phyloP scores from a whole-genome alignment of 1,140 invertebrate species.

The Lucilia cuprina region DNA sequence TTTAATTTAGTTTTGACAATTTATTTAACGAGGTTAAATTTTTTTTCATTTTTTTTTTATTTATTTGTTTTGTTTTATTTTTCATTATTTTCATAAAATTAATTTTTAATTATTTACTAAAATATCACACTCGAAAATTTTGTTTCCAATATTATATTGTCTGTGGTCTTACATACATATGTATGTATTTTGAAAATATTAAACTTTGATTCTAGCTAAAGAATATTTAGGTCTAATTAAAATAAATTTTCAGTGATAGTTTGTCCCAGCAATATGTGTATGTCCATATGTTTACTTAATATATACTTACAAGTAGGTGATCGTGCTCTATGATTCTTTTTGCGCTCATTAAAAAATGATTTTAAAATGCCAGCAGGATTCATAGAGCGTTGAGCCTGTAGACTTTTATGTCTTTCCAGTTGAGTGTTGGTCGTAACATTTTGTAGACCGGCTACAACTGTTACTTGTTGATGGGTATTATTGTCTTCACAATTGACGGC shows the following conservation, averaged over 20 bases:
- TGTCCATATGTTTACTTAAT: no score
- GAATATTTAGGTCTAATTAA: not conserved
- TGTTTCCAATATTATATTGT: not conserved
- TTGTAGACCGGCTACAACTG: not conserved
- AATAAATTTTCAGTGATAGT: not conserved
- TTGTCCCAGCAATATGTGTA: not conserved
- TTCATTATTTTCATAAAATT: not conserved
- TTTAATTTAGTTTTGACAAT: not conserved
- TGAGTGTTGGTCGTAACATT: not conserved
- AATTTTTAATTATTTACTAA: not conserved
- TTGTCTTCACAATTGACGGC: conserved; percentile 48
- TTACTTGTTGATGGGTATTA: conserved; percentile 7
- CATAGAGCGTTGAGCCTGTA: conserved; percentile 55
- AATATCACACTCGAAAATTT: not conserved
- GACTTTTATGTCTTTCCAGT: conserved; percentile 50
- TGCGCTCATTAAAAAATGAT: conserved; percentile 56
- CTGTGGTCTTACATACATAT: not conserved
- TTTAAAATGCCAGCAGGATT: conserved; percentile 51
- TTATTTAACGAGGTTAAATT: not conserved
- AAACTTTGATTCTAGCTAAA: not conserved
- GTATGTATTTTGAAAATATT: not conserved
- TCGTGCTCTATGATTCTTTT: conserved; percentile 45
- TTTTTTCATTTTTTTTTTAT: not conserved
- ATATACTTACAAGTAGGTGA: conserved; percentile 58
- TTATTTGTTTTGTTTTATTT: not conserved